Evolutionary conservation across 1,140 invertebrate species (phyloP), one percentile per base, ranked within the genome.

Genomic region (Varroa destructor): DNA sequence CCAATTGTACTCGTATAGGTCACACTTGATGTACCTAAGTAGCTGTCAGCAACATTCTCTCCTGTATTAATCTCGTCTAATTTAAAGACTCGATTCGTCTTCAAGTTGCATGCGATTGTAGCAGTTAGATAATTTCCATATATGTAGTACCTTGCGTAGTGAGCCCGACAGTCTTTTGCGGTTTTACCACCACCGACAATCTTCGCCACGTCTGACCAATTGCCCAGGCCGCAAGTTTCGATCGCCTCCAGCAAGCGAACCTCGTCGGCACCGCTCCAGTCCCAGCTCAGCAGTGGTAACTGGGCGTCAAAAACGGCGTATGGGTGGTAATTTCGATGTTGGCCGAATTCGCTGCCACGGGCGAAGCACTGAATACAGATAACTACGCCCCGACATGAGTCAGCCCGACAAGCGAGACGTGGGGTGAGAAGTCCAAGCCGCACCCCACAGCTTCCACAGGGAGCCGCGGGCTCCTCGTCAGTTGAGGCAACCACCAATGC

Each of bases 311-410:
- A 40, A 25, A 67, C 61, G 12, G 61, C 61, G 61, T 67, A 67
- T 12, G 61, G 37, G 61, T 67, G 61, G 46, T 67, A 12, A 37
- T 40, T 67, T 46, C 37, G 14, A 8, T 67, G 61, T 12, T 67
- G 12, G 61, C 61, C 61, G 61, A 67, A 67, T 8, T 67, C 61
- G 12, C 3, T 37, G 14, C 61, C 61, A 8, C 46, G 37, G 36
- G n/a, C 46, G 8, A 67, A 67, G 36, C 61, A 67, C 37, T 67
- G 61, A 40, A 46, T 67, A 37, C 61, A 67, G 10, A 67, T 67
- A 12, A 40, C 61, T 12, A 40, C 61, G 12, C 40, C 61, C 5
- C 40, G 61, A 8, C 61, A 67, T 2, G 40, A 12, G 40, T 67
- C 36, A 40, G 40, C 61, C 14, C 61, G 61, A 37, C 61, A 67